Evolutionary conservation across 2,113 vertebrate genomes (phyloP), one percentile per base, ranked within the genome.

Genomic region (Physeter macrocephalus): DNA sequence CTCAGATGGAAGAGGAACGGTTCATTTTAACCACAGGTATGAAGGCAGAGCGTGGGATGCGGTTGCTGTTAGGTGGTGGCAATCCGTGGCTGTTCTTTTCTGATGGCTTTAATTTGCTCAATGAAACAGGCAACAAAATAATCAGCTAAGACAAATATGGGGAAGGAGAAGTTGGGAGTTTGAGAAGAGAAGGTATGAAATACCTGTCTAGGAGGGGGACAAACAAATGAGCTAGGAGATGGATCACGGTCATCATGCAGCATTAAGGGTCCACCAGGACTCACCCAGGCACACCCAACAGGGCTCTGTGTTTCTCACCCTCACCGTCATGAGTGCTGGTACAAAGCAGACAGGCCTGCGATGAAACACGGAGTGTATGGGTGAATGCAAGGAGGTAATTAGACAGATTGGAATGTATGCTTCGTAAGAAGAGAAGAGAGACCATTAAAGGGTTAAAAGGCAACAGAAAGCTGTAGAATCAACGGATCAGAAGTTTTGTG

Each of bases 21-120:
- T 15, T 78, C 25, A 41, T 46, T 25, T 59, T 20, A 21, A 46
- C 17, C 74, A 49, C 23, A 49, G 36, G 5, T 13, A 5, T 36
- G 5, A 52, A 90, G 43, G 46, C 25, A 78, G 39, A n/a, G 36
- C 8, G 0, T 15, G 0, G 6, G 2, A 29, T 36, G 5, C 13
- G 72, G 43, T 11, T 1, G 29, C 25, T 39, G 0, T 41, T 81
- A 43, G 29, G 18, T 43, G 54, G 43, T 62, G 77, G 13, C 15
- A 23, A 31, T 88, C 21, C 25, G 21, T 64, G 49, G 2, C 54
- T 1, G 4, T 41, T 90, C 29, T 39, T 93, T 61, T 77, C 80
- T 81, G 43, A 27, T 78, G 23, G 49, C 36, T 88, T 67, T 72
- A 7, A 74, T 59, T 72, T 67, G 82, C n/a, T 72, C 49, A 72